Percentiles rank a stretch among this genome's conserved stretches.
phyloP scores from a whole-genome alignment of 2,797 vertebrate species.

The Sebastes hubbsi region DNA sequence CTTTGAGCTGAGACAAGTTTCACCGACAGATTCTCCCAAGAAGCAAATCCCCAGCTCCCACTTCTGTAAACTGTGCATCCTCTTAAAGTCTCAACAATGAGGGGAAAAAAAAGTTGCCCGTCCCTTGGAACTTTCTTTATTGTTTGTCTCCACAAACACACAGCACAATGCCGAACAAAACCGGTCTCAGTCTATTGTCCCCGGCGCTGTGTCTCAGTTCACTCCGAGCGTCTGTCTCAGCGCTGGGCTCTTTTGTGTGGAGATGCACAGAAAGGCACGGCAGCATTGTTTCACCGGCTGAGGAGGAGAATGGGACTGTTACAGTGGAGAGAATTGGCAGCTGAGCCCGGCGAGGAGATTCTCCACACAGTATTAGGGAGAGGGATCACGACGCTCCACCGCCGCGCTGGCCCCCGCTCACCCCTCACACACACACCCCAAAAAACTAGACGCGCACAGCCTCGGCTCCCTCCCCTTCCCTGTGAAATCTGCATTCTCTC shows the following conservation, averaged over 20 bases:
- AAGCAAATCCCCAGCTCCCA: constrained; percentile 7
- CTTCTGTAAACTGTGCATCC: constrained; percentile 54
- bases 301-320: constrained; percentile 77
- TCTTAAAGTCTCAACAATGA: constrained; percentile 68
- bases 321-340: constrained; percentile 75
- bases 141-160: constrained; percentile 69
- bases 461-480: constrained; percentile 51
- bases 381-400: constrained; percentile 70
- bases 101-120: constrained; percentile 60
- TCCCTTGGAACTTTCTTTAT: constrained; percentile 70
- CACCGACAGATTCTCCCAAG: neutral
- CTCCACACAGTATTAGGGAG: constrained; percentile 78
- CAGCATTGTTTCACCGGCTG: constrained; percentile 73
- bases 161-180: constrained; percentile 75
- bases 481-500: constrained; percentile 84
- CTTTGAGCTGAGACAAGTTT: neutral
- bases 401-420: constrained; percentile 50
- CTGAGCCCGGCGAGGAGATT: constrained; percentile 79
- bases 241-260: constrained; percentile 73
- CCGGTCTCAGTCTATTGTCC: constrained; percentile 71
- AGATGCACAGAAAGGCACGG: constrained; percentile 65
- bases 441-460: constrained; percentile 29
- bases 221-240: constrained; percentile 74
- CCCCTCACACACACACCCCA: constrained; percentile 24
- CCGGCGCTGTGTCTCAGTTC: constrained; percentile 71